phyloP scores from a whole-genome alignment of 2,888 invertebrate genomes.

The Brenthis ino region DNA sequence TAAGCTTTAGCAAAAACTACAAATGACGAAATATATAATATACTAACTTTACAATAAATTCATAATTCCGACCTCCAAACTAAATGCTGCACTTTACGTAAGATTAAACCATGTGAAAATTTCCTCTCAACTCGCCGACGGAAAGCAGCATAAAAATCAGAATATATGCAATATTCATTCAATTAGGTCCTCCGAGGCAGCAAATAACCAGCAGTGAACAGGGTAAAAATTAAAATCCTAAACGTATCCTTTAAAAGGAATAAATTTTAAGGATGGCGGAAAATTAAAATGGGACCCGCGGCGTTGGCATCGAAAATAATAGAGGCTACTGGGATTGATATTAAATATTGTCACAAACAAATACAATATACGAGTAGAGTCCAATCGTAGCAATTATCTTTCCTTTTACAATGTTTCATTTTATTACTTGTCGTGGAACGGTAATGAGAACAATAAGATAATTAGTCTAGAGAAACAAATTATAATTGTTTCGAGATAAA shows the following conservation, averaged over 20 bases:
- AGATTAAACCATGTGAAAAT: constrained; percentile 22
- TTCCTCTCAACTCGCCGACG: constrained; percentile 8
- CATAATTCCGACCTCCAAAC: neutral
- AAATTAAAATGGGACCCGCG: constrained; percentile 64
- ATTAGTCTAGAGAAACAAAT: neutral
- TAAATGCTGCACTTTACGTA: neutral
- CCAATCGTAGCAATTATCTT: constrained; percentile 25
- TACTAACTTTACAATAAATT: neutral
- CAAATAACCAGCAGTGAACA: constrained; percentile 37
- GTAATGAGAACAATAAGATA: constrained; percentile 24
- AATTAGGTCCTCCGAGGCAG: constrained; percentile 41
- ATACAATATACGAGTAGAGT: constrained; percentile 21
- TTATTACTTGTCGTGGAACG: constrained; percentile 10
- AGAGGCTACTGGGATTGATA: constrained; percentile 45
- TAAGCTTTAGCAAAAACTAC: neutral
- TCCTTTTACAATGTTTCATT: constrained; percentile 23
- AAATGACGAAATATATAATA: neutral
- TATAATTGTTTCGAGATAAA: constrained; percentile 6
- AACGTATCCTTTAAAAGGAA: constrained; percentile 51
- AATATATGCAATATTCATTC: constrained; percentile 39
- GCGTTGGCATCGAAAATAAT: constrained; percentile 53
- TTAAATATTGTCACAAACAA: constrained; percentile 50
- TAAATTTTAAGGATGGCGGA: constrained; percentile 61
- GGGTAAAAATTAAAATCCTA: constrained; percentile 47
- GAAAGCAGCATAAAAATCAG: constrained; percentile 24